Conservation (phyloP, 53 echinoderm and acorn worm species). For the Hippasteria phrygiana region DNA sequence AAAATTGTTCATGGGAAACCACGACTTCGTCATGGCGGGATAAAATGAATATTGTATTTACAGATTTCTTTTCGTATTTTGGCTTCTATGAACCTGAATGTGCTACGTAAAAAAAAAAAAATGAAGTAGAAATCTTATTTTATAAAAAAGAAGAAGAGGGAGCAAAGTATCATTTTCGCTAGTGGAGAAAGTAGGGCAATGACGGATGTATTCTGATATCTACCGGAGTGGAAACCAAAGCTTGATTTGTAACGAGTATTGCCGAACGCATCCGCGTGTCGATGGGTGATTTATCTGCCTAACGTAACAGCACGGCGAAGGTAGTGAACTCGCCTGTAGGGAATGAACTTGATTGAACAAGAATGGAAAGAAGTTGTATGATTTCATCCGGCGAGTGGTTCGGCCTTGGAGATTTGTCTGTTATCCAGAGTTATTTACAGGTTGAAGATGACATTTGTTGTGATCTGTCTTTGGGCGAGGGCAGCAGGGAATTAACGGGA, state of each 20-base stretch:
- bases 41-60: no score
- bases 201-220: neutral
- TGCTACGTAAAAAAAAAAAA: no score
- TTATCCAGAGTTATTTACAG: no score
- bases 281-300: neutral
- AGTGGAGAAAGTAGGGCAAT: neutral
- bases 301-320: slow-evolving; percentile 10
- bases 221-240: neutral
- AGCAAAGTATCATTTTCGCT: neutral
- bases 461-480: no score
- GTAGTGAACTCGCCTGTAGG: neutral
- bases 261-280: neutral
- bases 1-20: no score
- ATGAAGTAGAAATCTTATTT: no score
- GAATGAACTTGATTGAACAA: slow-evolving; percentile 7
- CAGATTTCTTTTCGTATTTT: no score
- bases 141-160: neutral
- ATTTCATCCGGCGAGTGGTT: neutral
- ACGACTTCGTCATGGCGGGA: no score
- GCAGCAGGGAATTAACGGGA: no score
- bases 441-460: no score
- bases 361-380: neutral
- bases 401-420: neutral
- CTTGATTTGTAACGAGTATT: neutral
- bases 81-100: no score